Percentiles rank a stretch among this genome's conserved stretches.
phyloP scores from a whole-genome alignment of 2,113 vertebrate genomes.

The Climacteris rufus region DNA sequence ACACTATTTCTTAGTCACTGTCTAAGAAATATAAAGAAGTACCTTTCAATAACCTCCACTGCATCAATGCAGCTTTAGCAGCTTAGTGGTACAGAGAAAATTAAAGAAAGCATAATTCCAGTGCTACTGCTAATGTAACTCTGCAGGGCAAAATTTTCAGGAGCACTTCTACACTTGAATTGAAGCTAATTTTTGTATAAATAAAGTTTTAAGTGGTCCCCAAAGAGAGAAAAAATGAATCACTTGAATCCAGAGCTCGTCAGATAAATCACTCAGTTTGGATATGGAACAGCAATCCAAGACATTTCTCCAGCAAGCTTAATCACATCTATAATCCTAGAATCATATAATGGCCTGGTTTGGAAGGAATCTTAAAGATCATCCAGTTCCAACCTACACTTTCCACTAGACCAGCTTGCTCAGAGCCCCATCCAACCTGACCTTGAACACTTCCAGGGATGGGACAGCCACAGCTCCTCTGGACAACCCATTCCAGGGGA shows the following conservation, averaged over 20 bases:
- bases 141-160: neutral
- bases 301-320: neutral
- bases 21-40: neutral
- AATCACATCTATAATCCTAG: neutral
- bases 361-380: neutral
- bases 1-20: neutral
- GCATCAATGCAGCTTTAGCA: neutral
- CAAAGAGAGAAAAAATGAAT: neutral
- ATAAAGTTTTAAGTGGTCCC: neutral
- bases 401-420: neutral
- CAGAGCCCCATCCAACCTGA: neutral
- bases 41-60: neutral
- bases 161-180: neutral
- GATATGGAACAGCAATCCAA: neutral
- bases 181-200: slow-evolving; percentile 9
- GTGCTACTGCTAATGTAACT: neutral
- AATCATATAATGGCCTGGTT: neutral
- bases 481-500: too few species aligned
- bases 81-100: neutral
- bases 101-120: neutral
- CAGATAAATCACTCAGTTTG: neutral
- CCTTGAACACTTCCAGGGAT: neutral
- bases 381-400: neutral
- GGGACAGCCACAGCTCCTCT: neutral
- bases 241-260: neutral